These are phyloP conservation scores for Hybognathus amarus DNA, from an alignment of 2,797 vertebrate genomes.

Conservation along the genomic window DNA sequence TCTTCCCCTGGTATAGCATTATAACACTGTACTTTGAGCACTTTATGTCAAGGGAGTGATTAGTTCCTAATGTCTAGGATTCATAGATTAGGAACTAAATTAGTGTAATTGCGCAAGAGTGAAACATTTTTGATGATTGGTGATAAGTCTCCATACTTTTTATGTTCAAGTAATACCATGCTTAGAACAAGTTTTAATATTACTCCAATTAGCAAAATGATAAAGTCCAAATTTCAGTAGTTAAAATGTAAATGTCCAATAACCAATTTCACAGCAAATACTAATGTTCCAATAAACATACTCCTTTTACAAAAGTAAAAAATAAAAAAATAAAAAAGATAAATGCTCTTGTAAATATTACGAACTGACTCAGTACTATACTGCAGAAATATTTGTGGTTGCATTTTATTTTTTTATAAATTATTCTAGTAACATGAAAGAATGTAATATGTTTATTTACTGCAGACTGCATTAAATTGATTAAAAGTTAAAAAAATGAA, in stretches of 20 bases:
- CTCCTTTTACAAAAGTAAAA: not conserved
- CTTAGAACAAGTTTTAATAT: not conserved
- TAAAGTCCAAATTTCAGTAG: not conserved
- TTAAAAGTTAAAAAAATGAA: not conserved
- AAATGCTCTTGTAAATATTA: not conserved
- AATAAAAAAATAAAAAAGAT: not conserved
- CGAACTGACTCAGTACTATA: not conserved
- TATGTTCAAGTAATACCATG: not conserved
- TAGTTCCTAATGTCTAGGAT: slow-evolving; percentile 51
- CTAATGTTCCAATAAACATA: not conserved
- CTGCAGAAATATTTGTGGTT: not conserved
- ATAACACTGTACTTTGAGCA: slow-evolving; percentile 58
- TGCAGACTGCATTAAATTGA: not conserved
- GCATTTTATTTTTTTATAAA: not conserved
- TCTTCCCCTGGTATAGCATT: slow-evolving; percentile 54
- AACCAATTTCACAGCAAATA: not conserved
- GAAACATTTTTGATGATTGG: not conserved
- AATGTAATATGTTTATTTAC: not conserved
- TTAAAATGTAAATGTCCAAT: not conserved
- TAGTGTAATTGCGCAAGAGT: slow-evolving; percentile 31
- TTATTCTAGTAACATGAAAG: not conserved
- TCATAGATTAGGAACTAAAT: slow-evolving; percentile 42
- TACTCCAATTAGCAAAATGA: not conserved
- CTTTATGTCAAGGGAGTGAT: slow-evolving; percentile 61
- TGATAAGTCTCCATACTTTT: not conserved